A percentile compares a stretch with the other conserved stretches of the same genome.
Evolutionary conservation across 2,888 invertebrate species (phyloP).

Genomic region (Platerodrilus igneus): DNA sequence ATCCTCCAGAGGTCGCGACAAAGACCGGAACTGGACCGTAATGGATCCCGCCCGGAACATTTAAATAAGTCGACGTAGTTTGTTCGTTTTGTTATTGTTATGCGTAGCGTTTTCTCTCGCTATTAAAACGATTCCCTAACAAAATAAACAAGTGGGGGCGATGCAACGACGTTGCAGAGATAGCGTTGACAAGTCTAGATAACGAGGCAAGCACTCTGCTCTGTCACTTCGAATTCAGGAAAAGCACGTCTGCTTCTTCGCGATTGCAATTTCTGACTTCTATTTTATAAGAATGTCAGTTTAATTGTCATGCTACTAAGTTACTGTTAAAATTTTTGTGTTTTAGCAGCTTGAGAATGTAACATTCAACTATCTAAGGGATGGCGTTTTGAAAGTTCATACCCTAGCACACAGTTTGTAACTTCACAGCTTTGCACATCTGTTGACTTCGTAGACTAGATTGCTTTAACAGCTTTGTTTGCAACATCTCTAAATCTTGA

Average conservation of each 20-base stretch:
- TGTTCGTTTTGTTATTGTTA: constrained; percentile 41
- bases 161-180: constrained; percentile 20
- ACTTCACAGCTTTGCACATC: constrained; percentile 35
- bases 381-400: background rate
- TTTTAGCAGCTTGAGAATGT: constrained; percentile 10
- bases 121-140: constrained; percentile 20
- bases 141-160: constrained; percentile 23
- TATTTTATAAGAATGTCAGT: constrained; percentile 18
- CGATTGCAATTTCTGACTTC: constrained; percentile 18
- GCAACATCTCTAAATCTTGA: constrained; percentile 29
- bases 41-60: constrained; percentile 44
- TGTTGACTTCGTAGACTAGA: constrained; percentile 32
- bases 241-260: constrained; percentile 17
- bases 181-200: constrained; percentile 22
- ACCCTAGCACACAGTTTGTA: background rate
- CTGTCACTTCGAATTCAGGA: constrained; percentile 19
- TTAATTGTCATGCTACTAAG: constrained; percentile 25
- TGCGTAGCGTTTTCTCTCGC: constrained; percentile 22
- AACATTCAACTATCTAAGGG: constrained; percentile 10
- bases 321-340: constrained; percentile 24
- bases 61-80: constrained; percentile 35
- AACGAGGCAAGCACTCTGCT: constrained; percentile 17
- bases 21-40: constrained; percentile 44
- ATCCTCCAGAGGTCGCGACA: constrained; percentile 36
- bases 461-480: constrained; percentile 29